Percentiles rank a stretch among this genome's conserved stretches.
These are phyloP conservation scores for Diorhabda sublineata DNA, from an alignment of 1,140 invertebrate species.

Conservation along the genomic window DNA sequence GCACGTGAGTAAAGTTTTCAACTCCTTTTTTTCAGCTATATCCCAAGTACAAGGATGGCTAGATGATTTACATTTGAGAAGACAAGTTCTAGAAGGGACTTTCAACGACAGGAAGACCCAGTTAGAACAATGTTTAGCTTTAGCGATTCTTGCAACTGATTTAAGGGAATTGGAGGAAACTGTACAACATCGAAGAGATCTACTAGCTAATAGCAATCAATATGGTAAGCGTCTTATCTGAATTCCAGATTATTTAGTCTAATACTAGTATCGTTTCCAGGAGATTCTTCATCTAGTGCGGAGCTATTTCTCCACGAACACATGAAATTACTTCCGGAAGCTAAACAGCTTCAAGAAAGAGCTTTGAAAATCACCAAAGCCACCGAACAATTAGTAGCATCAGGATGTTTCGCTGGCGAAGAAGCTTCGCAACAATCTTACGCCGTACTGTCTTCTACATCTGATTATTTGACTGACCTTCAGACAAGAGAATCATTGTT, in stretches of 20 bases:
- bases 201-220: conserved; percentile 51
- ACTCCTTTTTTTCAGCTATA: conserved; percentile 51
- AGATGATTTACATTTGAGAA: conserved; percentile 71
- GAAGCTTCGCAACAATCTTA: conserved; percentile 71
- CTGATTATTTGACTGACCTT: conserved; percentile 69
- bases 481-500: conserved; percentile 68
- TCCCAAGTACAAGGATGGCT: conserved; percentile 71
- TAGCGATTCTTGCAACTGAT: conserved; percentile 69
- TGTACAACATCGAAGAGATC: conserved; percentile 51
- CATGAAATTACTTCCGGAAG: conserved; percentile 66
- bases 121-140: conserved; percentile 73
- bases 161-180: conserved; percentile 63
- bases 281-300: conserved; percentile 66
- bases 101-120: conserved; percentile 66
- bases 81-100: conserved; percentile 68
- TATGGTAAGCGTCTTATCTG: conserved; percentile 40
- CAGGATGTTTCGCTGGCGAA: conserved; percentile 65
- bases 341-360: conserved; percentile 71
- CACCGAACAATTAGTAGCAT: conserved; percentile 69
- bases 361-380: conserved; percentile 73
- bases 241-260: neutral
- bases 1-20: conserved; percentile 5
- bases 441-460: conserved; percentile 64
- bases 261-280: conserved; percentile 38
- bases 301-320: conserved; percentile 67